These are phyloP conservation scores for Dorcus parallelipipedus DNA, from an alignment of 2,888 invertebrate species.

Conservation along the genomic window DNA sequence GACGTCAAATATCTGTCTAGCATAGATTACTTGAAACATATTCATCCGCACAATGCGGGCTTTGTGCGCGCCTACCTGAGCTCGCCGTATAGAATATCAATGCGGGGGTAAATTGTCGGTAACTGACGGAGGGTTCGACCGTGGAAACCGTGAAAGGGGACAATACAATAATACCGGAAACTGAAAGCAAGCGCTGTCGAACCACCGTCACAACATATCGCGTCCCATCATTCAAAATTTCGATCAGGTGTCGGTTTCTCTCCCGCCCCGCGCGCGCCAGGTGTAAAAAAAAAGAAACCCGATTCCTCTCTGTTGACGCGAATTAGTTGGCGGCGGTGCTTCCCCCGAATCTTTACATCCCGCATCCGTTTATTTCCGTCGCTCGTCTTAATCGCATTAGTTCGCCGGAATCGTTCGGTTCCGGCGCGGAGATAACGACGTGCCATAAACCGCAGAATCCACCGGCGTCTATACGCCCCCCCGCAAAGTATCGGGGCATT, in stretches of 20 bases:
- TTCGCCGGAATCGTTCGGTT: slow-evolving; percentile 31
- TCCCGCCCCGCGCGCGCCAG: slow-evolving; percentile 18
- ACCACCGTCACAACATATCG: slow-evolving; percentile 33
- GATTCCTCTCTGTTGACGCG: slow-evolving; percentile 35
- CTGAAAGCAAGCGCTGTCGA: slow-evolving; percentile 31
- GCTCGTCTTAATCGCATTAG: slow-evolving; percentile 33
- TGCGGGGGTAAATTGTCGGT: slow-evolving; percentile 22
- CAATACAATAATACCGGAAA: slow-evolving; percentile 26
- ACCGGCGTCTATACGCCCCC: not conserved
- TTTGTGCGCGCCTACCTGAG: slow-evolving; percentile 10
- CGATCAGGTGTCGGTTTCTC: slow-evolving; percentile 29
- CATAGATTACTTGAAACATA: not conserved
- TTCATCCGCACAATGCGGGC: not conserved
- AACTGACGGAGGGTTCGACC: slow-evolving; percentile 17
- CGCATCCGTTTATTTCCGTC: slow-evolving; percentile 21
- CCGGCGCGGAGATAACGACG: slow-evolving; percentile 27
- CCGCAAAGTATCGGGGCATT: not conserved
- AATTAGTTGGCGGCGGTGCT: slow-evolving; percentile 27
- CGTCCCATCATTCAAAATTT: slow-evolving; percentile 25
- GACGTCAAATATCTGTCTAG: not conserved
- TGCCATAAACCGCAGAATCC: slow-evolving; percentile 32
- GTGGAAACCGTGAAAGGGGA: slow-evolving; percentile 14
- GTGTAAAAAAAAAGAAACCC: slow-evolving; percentile 29
- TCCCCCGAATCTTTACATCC: slow-evolving; percentile 26
- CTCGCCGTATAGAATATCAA: slow-evolving; percentile 25